Conservation (phyloP, 2,797 vertebrate genomes). For the Pangasius djambal region DNA sequence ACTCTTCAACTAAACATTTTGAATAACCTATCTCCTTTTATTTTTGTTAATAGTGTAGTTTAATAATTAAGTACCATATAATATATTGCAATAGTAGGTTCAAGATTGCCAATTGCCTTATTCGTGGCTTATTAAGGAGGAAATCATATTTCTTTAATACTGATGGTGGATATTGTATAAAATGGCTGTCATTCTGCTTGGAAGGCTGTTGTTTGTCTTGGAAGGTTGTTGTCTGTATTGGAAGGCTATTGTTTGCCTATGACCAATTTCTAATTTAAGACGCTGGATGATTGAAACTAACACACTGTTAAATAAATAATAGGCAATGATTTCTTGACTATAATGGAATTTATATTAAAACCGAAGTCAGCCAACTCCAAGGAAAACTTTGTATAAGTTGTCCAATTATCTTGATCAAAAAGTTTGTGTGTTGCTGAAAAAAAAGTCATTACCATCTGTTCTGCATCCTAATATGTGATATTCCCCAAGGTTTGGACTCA, state of each 20-base stretch:
- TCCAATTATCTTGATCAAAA: slow-evolving; percentile 80
- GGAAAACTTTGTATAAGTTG: slow-evolving; percentile 72
- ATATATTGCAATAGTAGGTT: neutral
- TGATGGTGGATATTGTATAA: neutral
- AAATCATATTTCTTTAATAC: neutral
- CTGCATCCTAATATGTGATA: slow-evolving; percentile 67
- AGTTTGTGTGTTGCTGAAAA: slow-evolving; percentile 70
- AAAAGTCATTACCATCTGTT: slow-evolving; percentile 78
- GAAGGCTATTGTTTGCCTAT: neutral
- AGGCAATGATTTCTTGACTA: slow-evolving; percentile 68
- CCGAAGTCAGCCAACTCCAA: slow-evolving; percentile 53
- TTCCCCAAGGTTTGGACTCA: slow-evolving; percentile 75
- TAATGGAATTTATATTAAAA: slow-evolving; percentile 61
- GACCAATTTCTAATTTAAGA: slow-evolving; percentile 26
- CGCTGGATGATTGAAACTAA: slow-evolving; percentile 51
- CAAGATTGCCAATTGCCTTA: neutral
- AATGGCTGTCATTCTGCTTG: neutral
- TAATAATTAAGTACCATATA: neutral
- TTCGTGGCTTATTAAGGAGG: neutral
- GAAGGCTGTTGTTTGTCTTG: neutral
- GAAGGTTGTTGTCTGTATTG: neutral
- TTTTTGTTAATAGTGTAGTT: neutral
- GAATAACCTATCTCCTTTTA: neutral
- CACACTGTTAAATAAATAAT: slow-evolving; percentile 65
- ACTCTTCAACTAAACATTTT: neutral